Conservation (phyloP, 2,888 invertebrate genomes). For the Ornithoptera priamus region DNA sequence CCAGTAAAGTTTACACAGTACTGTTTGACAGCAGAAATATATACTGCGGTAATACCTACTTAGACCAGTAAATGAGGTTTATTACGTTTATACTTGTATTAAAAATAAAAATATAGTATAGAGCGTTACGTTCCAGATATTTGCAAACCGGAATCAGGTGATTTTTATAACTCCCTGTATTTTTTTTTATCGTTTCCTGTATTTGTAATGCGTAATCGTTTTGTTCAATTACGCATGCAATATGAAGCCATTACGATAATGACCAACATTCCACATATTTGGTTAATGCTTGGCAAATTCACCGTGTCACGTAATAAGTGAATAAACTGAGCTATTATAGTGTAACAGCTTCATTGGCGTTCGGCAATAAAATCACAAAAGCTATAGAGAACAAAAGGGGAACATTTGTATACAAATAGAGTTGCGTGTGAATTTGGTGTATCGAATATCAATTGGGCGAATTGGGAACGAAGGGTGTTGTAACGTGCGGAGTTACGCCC, state of each 20-base stretch:
- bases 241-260: slow-evolving; percentile 15
- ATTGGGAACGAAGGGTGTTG: slow-evolving; percentile 47
- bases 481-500: slow-evolving; percentile 54
- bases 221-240: no score
- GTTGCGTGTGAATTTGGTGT: slow-evolving; percentile 73
- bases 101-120: no score
- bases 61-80: no score
- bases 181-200: no score
- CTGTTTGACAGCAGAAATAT: no score
- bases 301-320: slow-evolving; percentile 17
- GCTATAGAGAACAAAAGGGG: slow-evolving; percentile 57
- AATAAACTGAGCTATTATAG: slow-evolving; percentile 25
- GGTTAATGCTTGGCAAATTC: slow-evolving; percentile 15
- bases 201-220: no score
- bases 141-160: no score
- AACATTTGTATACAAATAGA: slow-evolving; percentile 68
- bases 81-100: no score
- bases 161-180: no score
- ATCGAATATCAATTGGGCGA: slow-evolving; percentile 73
- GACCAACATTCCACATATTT: slow-evolving; percentile 15
- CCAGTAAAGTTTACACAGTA: no score
- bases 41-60: no score
- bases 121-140: no score
- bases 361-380: slow-evolving; percentile 59
- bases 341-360: slow-evolving; percentile 54